Evolutionary conservation across 2,888 invertebrate species (phyloP), one percentile per base, ranked within the genome.

Genomic region (Drosophila histrio): DNA sequence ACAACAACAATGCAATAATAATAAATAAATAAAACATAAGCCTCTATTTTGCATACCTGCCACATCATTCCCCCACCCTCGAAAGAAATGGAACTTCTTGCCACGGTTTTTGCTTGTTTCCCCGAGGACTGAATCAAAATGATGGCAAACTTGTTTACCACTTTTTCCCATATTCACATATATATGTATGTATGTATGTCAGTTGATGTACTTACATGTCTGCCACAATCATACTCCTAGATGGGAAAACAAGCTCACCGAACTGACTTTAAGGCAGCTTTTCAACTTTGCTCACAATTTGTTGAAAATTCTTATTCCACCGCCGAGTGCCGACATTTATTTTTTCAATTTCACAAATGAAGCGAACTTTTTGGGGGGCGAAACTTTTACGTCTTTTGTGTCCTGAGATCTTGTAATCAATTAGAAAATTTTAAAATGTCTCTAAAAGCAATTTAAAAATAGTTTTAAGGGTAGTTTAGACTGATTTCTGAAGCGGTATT

Each of bases 101-200:
- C 30, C 34, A 15, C 15, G n/a, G 38, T 30, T 58, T 32, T 46
- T n/a, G 17, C 30, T 44, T 41, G 38, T 26, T 22, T 46, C 54
- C 46, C 46, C 11, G 13, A 17, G 56, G 38, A 57, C 21, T 36
- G 53, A 46, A 58, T 61, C 62, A 76, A 79, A 73, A 63, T 76
- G 72, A 74, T 60, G 56, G 73, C 53, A 59, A 86, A 69, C 69
- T 79, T 81, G 77, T 80, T 83, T 81, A 77, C 79, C 59, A 43
- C 49, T 60, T 69, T 60, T 60, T 65, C 52, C 59, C 60, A 69
- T 49, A 63, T 67, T 52, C 41, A 24, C 11, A 36, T 28, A 60
- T 22, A 28, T 3, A 22, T 9, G 7, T 11, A 9, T 28, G 28
- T 38, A 15, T 24, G 36, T 38, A 22, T 39, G 26, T 21, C 17